These are phyloP conservation scores for Pegoplata infirma DNA, from an alignment of 2,888 invertebrate genomes.

Conservation along the genomic window DNA sequence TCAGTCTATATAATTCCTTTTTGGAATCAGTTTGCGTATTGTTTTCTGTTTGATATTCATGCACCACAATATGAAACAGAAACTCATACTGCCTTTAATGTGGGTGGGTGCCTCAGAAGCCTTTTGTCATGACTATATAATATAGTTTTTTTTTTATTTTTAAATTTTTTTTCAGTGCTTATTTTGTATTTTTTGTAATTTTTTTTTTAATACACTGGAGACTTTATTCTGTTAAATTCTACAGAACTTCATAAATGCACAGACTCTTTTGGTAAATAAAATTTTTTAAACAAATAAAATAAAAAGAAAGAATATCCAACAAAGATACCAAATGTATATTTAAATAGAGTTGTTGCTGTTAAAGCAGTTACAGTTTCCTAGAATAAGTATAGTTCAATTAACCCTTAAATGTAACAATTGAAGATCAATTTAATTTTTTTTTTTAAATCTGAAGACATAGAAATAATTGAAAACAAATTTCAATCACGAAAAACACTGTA, in stretches of 20 bases:
- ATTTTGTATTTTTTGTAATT: conserved; percentile 28
- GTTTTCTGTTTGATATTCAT: conserved; percentile 34
- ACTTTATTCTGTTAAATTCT: conserved; percentile 38
- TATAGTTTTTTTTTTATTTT: conserved; percentile 37
- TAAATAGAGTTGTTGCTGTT: conserved; percentile 25
- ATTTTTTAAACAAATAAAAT: background rate
- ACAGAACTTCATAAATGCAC: conserved; percentile 28
- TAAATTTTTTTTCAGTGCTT: conserved; percentile 4
- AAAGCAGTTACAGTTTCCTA: conserved; percentile 7
- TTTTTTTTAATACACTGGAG: conserved; percentile 46
- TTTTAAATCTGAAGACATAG: no score
- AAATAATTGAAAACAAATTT: no score
- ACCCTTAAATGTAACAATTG: background rate
- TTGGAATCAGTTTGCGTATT: background rate
- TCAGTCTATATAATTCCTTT: conserved; percentile 19
- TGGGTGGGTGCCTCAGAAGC: conserved; percentile 29
- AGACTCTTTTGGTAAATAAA: conserved; percentile 35
- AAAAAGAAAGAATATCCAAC: background rate
- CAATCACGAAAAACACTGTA: no score
- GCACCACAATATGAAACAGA: background rate
- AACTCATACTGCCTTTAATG: background rate
- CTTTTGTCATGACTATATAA: conserved; percentile 39
- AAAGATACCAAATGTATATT: conserved; percentile 38
- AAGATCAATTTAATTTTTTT: no score
- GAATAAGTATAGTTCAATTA: background rate